Evolutionary conservation across 1,140 invertebrate species (phyloP).

Genomic region (Euwallacea similis): DNA sequence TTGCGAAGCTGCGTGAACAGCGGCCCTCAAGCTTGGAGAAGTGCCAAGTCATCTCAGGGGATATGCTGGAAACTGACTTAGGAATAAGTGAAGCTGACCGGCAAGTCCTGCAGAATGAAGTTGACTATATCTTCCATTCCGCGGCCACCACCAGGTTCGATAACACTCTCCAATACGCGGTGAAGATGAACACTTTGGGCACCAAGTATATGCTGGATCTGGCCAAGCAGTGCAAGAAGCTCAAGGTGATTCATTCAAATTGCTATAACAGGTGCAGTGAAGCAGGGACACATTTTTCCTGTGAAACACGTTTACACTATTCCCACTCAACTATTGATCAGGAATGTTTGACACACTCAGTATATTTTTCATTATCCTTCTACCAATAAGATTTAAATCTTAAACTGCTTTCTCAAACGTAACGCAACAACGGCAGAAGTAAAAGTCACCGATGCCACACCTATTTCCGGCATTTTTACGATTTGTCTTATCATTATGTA

Average conservation of each 20-base stretch:
- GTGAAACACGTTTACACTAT: too few relatives aligned
- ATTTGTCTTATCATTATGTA: too few relatives aligned
- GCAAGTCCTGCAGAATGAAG: conserved; percentile 66
- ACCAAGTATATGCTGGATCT: conserved; percentile 74
- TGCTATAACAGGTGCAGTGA: background rate
- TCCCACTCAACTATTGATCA: too few relatives aligned
- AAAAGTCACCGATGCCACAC: too few relatives aligned
- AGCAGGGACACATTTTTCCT: background rate
- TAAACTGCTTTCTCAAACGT: too few relatives aligned
- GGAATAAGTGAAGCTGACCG: conserved; percentile 75
- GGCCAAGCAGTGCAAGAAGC: conserved; percentile 72
- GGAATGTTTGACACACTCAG: too few relatives aligned
- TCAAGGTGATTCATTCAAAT: conserved; percentile 56
- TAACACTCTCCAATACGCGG: conserved; percentile 71
- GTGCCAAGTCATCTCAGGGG: conserved; percentile 74
- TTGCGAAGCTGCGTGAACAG: conserved; percentile 25
- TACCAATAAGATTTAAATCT: too few relatives aligned
- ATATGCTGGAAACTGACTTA: conserved; percentile 72
- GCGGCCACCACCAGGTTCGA: conserved; percentile 89
- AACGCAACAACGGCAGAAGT: too few relatives aligned
- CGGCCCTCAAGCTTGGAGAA: conserved; percentile 55
- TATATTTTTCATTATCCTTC: too few relatives aligned
- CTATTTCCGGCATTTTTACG: too few relatives aligned
- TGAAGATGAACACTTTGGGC: conserved; percentile 74
- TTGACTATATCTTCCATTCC: conserved; percentile 85